phyloP scores from a whole-genome alignment of 92 coral and sea anemone genomes.

The Phymanthus crucifer region DNA sequence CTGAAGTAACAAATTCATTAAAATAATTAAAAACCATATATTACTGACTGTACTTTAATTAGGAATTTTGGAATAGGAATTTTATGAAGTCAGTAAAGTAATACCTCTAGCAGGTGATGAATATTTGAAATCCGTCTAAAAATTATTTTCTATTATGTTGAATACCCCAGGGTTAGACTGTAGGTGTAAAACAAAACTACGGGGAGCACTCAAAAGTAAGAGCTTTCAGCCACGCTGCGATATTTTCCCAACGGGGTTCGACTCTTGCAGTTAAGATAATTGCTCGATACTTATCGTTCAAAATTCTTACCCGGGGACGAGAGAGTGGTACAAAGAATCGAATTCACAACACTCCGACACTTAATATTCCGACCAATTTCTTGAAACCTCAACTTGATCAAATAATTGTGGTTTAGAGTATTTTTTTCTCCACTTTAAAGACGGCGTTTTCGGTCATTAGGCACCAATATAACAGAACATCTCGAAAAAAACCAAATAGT shows the following conservation, averaged over 20 bases:
- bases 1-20: not conserved
- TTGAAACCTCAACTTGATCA: not conserved
- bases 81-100: not conserved
- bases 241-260: not conserved
- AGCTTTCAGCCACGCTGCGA: not conserved
- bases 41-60: not conserved
- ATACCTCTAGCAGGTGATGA: not conserved
- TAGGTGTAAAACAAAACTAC: not conserved
- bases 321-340: not conserved
- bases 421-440: not conserved
- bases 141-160: not conserved
- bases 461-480: not conserved
- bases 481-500: not conserved
- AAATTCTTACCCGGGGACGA: not conserved
- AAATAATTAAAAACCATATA: not conserved
- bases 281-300: not conserved
- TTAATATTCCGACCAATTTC: not conserved
- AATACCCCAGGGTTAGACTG: not conserved
- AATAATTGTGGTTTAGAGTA: not conserved
- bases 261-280: not conserved
- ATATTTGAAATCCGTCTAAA: not conserved
- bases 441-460: not conserved
- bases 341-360: not conserved
- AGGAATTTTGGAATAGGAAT: not conserved
- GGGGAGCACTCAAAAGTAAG: not conserved